Conservation (phyloP, 2,888 invertebrate genomes). For the Alcis repandata region DNA sequence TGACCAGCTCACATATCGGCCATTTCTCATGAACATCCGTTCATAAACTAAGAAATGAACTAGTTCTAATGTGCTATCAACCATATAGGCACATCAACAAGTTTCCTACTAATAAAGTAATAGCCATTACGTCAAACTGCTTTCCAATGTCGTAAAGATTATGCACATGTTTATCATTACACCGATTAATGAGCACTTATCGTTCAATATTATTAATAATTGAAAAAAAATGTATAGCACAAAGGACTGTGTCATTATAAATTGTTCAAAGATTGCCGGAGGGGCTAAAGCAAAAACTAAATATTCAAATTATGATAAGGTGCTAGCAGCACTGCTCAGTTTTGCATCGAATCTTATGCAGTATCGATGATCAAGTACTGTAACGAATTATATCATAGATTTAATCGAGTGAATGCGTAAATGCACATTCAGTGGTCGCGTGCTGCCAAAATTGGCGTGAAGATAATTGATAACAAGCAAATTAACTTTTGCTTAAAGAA, state of each 20-base stretch:
- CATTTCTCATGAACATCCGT: slow-evolving; percentile 24
- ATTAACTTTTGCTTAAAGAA: background rate
- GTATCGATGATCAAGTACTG: background rate
- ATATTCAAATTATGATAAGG: background rate
- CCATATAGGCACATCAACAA: slow-evolving; percentile 16
- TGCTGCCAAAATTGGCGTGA: background rate
- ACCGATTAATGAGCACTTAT: slow-evolving; percentile 6
- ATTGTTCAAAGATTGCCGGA: background rate
- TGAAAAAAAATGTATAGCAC: background rate
- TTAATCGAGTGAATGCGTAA: background rate
- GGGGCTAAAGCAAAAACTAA: background rate
- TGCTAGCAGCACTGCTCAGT: background rate
- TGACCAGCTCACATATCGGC: background rate
- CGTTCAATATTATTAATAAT: background rate
- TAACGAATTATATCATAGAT: slow-evolving; percentile 7
- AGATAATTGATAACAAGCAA: no score
- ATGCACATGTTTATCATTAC: slow-evolving; percentile 6
- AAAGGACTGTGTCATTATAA: background rate
- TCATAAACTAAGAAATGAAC: slow-evolving; percentile 21
- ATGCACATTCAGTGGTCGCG: slow-evolving; percentile 5
- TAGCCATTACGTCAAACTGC: slow-evolving; percentile 28
- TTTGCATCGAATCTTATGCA: background rate
- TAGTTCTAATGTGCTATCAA: slow-evolving; percentile 9
- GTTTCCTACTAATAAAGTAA: slow-evolving; percentile 24
- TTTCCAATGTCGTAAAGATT: slow-evolving; percentile 22